Evolutionary conservation across 2,888 invertebrate genomes (phyloP), one percentile per base, ranked within the genome.

Genomic region (Leucozona laternaria): DNA sequence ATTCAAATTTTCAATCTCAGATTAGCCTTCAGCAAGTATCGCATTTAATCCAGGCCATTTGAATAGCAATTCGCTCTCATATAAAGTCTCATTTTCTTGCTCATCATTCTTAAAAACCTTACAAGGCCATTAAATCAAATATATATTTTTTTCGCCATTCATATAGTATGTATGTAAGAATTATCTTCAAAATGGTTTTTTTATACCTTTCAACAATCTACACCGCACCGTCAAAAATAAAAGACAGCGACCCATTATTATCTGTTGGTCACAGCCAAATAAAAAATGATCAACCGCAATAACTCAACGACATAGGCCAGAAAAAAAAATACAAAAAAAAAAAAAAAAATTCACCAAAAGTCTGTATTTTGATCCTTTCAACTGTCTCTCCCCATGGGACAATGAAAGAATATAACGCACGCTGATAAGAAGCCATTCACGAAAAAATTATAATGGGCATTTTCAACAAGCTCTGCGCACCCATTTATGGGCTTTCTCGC

Each of bases 241-340:
- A 45, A 55, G 15, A 34, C 34, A 55, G 17, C 57, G n/a, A 75
- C 20, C 68, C 76, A 76, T 70, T 53, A 53, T 53, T 76, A 81
- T 81, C 70, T 55, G 37, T 25, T 76, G 76, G 80, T 76, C 80
- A 81, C 76, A 80, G 31, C 55, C 68, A 31, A 50, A 68, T 43
- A 55, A 70, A 55, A 70, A 60, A 70, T 55, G 60, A 68, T 75
- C 45, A 25, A 20, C 37, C 50, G 31, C 62, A 73, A 62, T 62
- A 62, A 75, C 25, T 75, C 80, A 72, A 48, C 45, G 48, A 20
- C 17, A 48, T 20, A 28, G 28, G 28, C 60, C 15, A 55, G 13
- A 22, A 22, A 13, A 45, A 2, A n/a, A n/a, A n/a, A 37, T 17
- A 20, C 2, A 71, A 53, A 40, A 53, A 62, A 34, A 62, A 31